A percentile compares a stretch with the other conserved stretches of the same genome.
phyloP scores from a whole-genome alignment of 2,888 invertebrate genomes.

The Chaetoderma sp. region DNA sequence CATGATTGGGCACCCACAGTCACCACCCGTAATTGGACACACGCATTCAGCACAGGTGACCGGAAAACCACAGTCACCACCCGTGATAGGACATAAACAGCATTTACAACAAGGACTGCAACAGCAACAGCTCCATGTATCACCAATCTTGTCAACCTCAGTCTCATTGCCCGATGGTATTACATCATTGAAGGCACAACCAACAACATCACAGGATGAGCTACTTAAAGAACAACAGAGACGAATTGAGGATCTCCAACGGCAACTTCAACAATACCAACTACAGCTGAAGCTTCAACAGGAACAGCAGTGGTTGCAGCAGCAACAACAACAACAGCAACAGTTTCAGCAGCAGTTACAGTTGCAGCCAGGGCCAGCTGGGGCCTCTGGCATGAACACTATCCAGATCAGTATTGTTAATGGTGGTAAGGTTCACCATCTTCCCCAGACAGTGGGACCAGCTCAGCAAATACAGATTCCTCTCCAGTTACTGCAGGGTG shows the following conservation, averaged over 20 bases:
- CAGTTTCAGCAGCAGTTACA: constrained; percentile 37
- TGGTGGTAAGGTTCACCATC: background rate
- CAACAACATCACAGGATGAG: constrained; percentile 52
- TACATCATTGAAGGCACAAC: no score
- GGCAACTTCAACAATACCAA: constrained; percentile 71
- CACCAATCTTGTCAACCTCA: no score
- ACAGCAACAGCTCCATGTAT: constrained; percentile 26
- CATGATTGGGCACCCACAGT: constrained; percentile 15
- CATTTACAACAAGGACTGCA: constrained; percentile 7
- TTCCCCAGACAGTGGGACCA: background rate
- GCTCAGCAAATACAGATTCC: constrained; percentile 49
- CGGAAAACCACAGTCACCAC: constrained; percentile 31
- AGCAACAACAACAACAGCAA: constrained; percentile 36
- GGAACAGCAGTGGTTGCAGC: constrained; percentile 47
- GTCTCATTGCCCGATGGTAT: background rate
- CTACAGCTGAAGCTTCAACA: constrained; percentile 47
- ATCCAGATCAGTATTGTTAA: constrained; percentile 26
- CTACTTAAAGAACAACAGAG: constrained; percentile 80
- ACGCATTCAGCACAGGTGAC: constrained; percentile 14
- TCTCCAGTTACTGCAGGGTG: constrained; percentile 43
- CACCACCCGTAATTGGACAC: constrained; percentile 26
- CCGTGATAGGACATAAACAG: constrained; percentile 18
- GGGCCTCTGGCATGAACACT: constrained; percentile 14
- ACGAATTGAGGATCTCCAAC: constrained; percentile 88
- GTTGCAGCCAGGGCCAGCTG: constrained; percentile 5